These are phyloP conservation scores for Choloepus didactylus DNA, from an alignment of 2,797 vertebrate genomes.

Conservation along the genomic window DNA sequence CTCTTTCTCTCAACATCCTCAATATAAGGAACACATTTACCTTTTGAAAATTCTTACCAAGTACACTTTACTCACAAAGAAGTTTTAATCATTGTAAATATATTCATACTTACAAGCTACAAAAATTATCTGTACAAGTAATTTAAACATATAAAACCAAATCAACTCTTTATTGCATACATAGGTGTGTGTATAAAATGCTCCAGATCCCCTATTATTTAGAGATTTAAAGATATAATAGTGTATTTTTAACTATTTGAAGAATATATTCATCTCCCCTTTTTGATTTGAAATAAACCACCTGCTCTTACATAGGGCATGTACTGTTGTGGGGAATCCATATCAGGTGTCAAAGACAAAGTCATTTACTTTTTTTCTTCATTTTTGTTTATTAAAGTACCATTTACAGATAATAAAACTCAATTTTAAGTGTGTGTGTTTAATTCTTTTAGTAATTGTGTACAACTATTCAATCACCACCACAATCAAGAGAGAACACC, in stretches of 20 bases:
- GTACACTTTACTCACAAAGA: not conserved
- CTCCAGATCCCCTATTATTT: not conserved
- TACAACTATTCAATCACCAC: not conserved
- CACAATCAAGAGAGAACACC: not conserved
- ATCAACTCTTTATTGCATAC: not conserved
- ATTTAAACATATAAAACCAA: not conserved
- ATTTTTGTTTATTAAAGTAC: not conserved
- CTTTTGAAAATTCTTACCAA: constrained; percentile 32
- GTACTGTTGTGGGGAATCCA: not conserved
- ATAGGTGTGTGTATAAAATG: not conserved
- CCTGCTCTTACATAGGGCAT: not conserved
- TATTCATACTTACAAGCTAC: not conserved
- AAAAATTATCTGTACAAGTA: not conserved
- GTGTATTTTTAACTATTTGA: not conserved
- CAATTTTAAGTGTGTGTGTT: not conserved
- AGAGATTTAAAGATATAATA: constrained; percentile 9
- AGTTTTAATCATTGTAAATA: not conserved
- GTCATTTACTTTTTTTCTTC: not conserved
- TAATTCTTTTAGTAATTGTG: not conserved
- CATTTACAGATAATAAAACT: constrained; percentile 16
- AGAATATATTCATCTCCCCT: not conserved
- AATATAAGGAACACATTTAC: not conserved
- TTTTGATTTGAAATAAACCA: constrained; percentile 13
- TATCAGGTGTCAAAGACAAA: constrained; percentile 50
- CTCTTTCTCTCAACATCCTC: not conserved